phyloP scores from a whole-genome alignment of 1,140 invertebrate genomes.

The Drosophila trapezifrons region DNA sequence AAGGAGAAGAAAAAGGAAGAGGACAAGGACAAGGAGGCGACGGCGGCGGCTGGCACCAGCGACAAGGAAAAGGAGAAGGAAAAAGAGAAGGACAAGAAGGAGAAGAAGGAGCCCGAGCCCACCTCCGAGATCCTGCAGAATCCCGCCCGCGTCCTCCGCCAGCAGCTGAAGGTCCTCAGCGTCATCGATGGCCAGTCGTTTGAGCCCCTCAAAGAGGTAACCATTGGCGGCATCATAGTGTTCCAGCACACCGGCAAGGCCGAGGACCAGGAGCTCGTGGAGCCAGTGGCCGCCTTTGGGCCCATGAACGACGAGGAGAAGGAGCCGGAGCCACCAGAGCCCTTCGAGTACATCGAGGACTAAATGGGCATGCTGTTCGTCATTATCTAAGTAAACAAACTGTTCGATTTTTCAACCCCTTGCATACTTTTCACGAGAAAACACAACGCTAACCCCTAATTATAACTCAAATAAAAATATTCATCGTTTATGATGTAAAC shows the following conservation, averaged over 20 bases:
- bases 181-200: constrained; percentile 93
- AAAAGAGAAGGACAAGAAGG: constrained; percentile 85
- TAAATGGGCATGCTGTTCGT: constrained; percentile 85
- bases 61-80: constrained; percentile 85
- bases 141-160: constrained; percentile 96
- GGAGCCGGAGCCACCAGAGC: constrained; percentile 98
- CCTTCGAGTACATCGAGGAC: constrained; percentile 97
- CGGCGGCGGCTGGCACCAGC: constrained; percentile 71
- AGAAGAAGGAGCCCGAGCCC: constrained; percentile 94
- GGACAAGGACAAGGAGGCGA: constrained; percentile 82
- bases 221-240: constrained; percentile 98
- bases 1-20: constrained; percentile 83
- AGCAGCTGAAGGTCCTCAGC: constrained; percentile 95
- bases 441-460: constrained; percentile 65
- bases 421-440: constrained; percentile 60
- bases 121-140: constrained; percentile 96
- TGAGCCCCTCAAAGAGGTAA: constrained; percentile 94
- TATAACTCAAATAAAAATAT: constrained; percentile 64
- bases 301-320: constrained; percentile 96
- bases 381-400: constrained; percentile 65
- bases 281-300: constrained; percentile 96
- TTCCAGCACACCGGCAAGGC: constrained; percentile 92
- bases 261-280: constrained; percentile 93
- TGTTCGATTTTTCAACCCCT: constrained; percentile 58
- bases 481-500: constrained; percentile 70